Evolutionary conservation across 2,113 vertebrate species (phyloP).

Genomic region (Chiloscyllium plagiosum): DNA sequence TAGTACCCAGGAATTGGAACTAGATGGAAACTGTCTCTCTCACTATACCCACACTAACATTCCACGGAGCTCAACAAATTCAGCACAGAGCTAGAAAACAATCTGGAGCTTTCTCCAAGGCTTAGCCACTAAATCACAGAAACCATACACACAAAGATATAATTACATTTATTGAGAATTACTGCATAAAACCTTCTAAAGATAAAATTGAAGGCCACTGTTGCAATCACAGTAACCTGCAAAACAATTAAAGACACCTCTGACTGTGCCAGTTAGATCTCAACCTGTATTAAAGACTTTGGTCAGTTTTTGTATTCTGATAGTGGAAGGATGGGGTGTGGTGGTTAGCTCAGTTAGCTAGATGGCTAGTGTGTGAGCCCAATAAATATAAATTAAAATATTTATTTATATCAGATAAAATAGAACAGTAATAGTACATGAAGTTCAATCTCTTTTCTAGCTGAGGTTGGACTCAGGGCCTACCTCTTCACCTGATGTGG

Average conservation of each 20-base stretch:
- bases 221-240: background rate
- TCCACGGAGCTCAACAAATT: background rate
- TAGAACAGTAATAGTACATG: no score
- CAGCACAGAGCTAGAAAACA: no score
- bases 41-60: background rate
- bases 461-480: no score
- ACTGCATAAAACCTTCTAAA: background rate
- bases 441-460: no score
- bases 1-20: background rate
- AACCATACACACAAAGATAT: no score
- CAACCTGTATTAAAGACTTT: background rate
- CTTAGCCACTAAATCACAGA: no score
- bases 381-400: no score
- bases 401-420: no score
- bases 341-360: background rate
- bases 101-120: background rate
- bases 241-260: background rate
- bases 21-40: no score
- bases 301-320: background rate
- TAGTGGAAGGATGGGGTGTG: no score
- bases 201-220: background rate
- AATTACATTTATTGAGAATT: background rate
- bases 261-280: background rate
- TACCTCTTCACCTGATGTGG: no score
- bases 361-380: no score